phyloP scores from a whole-genome alignment of 2,888 invertebrate species.

The Elysia crispata region DNA sequence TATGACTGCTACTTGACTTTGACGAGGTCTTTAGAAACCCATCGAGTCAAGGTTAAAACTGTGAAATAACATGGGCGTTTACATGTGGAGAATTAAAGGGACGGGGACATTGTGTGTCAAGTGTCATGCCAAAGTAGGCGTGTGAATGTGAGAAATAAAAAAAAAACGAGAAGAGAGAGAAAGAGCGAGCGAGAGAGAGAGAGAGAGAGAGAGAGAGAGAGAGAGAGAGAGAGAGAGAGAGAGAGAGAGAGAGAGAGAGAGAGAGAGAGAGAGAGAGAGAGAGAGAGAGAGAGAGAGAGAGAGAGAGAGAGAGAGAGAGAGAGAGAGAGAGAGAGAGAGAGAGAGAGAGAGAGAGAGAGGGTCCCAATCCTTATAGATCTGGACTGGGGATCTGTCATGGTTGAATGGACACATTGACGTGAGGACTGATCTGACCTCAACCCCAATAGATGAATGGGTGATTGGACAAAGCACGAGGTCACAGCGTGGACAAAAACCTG shows the following conservation, averaged over 20 bases:
- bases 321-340: not conserved
- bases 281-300: not conserved
- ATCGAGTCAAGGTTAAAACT: not conserved
- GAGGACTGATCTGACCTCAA: too few relatives aligned
- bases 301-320: constrained; percentile 7
- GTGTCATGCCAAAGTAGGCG: not conserved
- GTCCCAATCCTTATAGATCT: too few relatives aligned
- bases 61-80: not conserved
- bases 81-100: not conserved
- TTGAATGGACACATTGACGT: too few relatives aligned
- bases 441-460: too few relatives aligned
- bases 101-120: too few relatives aligned
- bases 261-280: not conserved
- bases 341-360: not conserved
- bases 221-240: not conserved
- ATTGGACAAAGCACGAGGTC: too few relatives aligned
- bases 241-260: not conserved
- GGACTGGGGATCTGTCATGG: too few relatives aligned
- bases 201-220: not conserved
- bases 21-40: not conserved
- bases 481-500: too few relatives aligned
- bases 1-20: not conserved
- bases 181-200: not conserved
- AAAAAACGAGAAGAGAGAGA: too few relatives aligned
- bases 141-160: not conserved